Percentiles rank a stretch among this genome's conserved stretches.
phyloP scores from a whole-genome alignment of 2,113 vertebrate species.

The Sylvietta virens region DNA sequence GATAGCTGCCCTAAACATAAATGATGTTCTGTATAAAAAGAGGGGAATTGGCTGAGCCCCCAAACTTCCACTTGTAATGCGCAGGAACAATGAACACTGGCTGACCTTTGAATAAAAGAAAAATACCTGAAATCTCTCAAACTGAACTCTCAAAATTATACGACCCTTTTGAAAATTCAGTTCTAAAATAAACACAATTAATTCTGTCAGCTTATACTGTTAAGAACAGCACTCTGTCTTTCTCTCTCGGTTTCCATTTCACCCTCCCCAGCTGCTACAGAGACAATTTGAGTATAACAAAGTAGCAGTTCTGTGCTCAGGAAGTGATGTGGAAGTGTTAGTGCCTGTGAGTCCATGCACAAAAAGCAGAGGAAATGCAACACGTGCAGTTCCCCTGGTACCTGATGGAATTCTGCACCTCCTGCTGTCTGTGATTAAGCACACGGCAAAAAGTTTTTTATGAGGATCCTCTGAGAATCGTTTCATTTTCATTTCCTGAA shows the following conservation, averaged over 20 bases:
- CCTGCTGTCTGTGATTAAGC: neutral
- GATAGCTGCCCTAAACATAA: neutral
- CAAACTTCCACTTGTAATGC: neutral
- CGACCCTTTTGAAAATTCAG: neutral
- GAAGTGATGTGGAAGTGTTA: neutral
- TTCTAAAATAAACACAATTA: neutral
- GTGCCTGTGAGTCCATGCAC: neutral
- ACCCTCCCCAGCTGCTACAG: neutral
- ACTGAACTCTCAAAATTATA: neutral
- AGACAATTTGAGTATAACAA: neutral
- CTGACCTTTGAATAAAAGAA: neutral
- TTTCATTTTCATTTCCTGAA: slow-evolving; percentile 25
- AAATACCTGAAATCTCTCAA: neutral
- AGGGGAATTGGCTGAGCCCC: neutral
- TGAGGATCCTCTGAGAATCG: neutral
- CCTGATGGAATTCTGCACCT: slow-evolving; percentile 29
- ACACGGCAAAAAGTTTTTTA: neutral
- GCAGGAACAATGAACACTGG: neutral
- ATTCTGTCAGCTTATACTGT: neutral
- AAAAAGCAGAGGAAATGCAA: neutral
- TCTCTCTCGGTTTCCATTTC: neutral
- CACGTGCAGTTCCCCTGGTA: neutral
- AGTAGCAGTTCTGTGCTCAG: neutral
- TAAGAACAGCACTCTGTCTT: neutral
- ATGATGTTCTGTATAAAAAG: neutral